These are phyloP conservation scores for Takifugu bimaculatus DNA, from an alignment of 2,113 vertebrate species.

Conservation along the genomic window DNA sequence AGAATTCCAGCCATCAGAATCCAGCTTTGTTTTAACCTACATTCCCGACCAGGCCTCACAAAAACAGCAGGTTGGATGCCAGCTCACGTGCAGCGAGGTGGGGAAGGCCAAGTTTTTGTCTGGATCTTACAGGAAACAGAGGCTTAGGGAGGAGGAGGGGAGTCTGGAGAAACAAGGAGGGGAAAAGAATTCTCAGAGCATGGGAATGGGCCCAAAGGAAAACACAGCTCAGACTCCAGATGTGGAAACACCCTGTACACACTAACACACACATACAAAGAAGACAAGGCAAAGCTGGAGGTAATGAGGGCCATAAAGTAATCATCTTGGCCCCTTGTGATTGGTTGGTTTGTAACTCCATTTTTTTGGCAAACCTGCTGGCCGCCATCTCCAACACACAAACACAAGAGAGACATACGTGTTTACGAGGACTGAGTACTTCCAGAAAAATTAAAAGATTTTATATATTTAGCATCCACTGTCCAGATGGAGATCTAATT, in stretches of 20 bases:
- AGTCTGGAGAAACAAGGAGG: conserved; percentile 32
- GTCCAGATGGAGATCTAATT: too few relatives aligned
- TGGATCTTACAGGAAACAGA: conserved; percentile 58
- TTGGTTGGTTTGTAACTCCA: conserved; percentile 51
- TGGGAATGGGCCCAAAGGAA: conserved; percentile 66
- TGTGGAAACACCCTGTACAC: conserved; percentile 66
- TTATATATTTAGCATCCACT: too few relatives aligned
- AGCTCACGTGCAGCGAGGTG: conserved; percentile 35
- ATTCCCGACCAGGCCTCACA: conserved; percentile 38
- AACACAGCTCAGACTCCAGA: conserved; percentile 69
- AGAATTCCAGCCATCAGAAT: conserved; percentile 35
- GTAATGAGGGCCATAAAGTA: conserved; percentile 54
- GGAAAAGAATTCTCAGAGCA: conserved; percentile 48
- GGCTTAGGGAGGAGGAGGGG: conserved; percentile 38
- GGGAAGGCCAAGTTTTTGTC: conserved; percentile 40
- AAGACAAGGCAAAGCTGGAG: conserved; percentile 35
- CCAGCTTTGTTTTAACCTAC: conserved; percentile 44
- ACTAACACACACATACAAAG: conserved; percentile 33
- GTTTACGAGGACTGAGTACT: neutral
- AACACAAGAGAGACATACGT: conserved; percentile 8
- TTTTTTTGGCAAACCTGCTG: conserved; percentile 31
- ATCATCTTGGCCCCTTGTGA: conserved; percentile 62
- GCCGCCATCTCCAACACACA: conserved; percentile 23
- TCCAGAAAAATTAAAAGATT: neutral
- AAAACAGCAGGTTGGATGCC: conserved; percentile 30